Conservation (phyloP, 1,140 invertebrate species). For the Magallana ariakensis region DNA sequence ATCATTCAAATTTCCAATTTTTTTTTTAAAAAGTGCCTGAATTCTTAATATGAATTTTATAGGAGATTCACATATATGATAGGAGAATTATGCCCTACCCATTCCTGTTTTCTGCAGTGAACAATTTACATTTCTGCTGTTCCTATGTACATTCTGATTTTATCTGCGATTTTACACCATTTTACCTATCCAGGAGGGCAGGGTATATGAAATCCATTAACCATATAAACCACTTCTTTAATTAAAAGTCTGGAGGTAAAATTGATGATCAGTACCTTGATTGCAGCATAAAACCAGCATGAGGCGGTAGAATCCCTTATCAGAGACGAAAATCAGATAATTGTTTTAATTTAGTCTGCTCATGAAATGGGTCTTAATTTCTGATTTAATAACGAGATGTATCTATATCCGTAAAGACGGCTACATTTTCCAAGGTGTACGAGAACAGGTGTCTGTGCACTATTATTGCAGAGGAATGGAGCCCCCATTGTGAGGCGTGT, state of each 20-base stretch:
- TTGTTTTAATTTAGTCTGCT: slow-evolving; percentile 23
- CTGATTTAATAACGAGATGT: slow-evolving; percentile 14
- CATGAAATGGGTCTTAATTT: slow-evolving; percentile 32
- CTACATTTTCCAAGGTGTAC: slow-evolving; percentile 25
- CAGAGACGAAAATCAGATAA: slow-evolving; percentile 19
- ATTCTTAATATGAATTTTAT: slow-evolving; percentile 24
- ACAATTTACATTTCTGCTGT: slow-evolving; percentile 19
- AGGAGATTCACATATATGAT: not conserved
- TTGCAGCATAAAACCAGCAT: slow-evolving; percentile 23
- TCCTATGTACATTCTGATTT: slow-evolving; percentile 10
- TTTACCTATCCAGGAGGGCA: not conserved
- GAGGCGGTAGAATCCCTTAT: not conserved
- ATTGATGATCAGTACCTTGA: not conserved
- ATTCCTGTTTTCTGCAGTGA: not conserved
- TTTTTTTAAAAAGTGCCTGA: not conserved
- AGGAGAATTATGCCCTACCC: slow-evolving; percentile 5
- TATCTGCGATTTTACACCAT: slow-evolving; percentile 17
- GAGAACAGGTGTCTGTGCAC: slow-evolving; percentile 4
- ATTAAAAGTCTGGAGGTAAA: slow-evolving; percentile 9
- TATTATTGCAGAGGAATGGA: not conserved
- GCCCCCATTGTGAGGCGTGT: not conserved
- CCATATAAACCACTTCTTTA: not conserved
- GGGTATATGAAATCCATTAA: slow-evolving; percentile 16
- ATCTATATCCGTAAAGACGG: slow-evolving; percentile 7
- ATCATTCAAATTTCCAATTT: not conserved